Conservation (phyloP, 2,797 vertebrate species). For the Xerus rutilus region DNA sequence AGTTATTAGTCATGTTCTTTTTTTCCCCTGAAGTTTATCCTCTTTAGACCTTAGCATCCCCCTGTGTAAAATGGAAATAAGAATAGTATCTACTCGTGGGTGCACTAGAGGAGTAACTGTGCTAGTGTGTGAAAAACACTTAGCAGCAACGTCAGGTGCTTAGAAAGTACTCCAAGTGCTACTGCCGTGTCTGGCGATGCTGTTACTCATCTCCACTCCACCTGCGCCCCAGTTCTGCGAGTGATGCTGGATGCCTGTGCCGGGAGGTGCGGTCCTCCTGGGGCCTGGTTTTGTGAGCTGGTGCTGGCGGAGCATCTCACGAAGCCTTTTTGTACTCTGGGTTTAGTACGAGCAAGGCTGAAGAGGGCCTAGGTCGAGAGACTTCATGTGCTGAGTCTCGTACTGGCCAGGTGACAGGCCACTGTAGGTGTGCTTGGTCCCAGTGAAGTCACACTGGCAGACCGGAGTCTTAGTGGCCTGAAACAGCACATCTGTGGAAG, state of each 20-base stretch:
- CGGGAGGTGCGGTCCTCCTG: neutral
- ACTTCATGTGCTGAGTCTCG: rapidly evolving
- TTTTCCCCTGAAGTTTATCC: neutral
- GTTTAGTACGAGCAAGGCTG: neutral
- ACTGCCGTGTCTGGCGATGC: neutral
- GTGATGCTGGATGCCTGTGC: neutral
- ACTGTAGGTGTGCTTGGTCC: neutral
- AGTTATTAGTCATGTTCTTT: neutral
- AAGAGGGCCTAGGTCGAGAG: neutral
- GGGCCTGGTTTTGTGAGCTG: neutral
- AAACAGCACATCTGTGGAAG: neutral
- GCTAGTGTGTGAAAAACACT: neutral
- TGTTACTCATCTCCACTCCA: neutral
- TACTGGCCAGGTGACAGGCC: neutral
- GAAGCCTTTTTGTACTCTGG: neutral
- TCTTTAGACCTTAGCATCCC: neutral
- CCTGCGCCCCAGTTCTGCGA: neutral
- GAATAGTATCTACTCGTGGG: neutral
- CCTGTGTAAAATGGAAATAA: neutral
- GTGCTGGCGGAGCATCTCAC: neutral
- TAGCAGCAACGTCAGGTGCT: neutral
- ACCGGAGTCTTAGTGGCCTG: neutral
- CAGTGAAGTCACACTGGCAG: neutral
- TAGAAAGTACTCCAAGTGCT: neutral
- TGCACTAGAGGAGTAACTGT: neutral